A percentile compares a stretch with the other conserved stretches of the same genome.
Conservation (phyloP, 2,113 vertebrate species). For the Azemiops feae region DNA sequence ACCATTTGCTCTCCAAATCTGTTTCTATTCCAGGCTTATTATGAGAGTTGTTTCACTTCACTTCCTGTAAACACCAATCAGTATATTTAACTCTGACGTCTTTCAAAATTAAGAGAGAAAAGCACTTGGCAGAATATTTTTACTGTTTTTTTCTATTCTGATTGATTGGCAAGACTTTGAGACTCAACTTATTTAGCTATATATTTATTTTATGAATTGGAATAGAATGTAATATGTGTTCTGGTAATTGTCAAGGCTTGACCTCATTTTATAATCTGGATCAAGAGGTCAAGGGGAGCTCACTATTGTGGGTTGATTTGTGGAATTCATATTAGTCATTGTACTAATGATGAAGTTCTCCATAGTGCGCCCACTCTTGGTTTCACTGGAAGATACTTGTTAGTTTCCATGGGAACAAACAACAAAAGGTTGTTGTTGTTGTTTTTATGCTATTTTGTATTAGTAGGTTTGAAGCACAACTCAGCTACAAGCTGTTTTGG, state of each 20-base stretch:
- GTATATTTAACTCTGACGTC: background rate
- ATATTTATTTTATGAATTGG: background rate
- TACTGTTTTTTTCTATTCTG: background rate
- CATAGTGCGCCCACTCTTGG: background rate
- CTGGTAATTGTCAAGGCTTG: background rate
- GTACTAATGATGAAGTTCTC: background rate
- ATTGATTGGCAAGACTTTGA: background rate
- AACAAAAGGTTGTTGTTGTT: background rate
- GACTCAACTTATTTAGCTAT: background rate
- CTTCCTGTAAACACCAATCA: background rate
- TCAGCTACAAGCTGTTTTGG: conserved; percentile 67
- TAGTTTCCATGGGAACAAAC: background rate
- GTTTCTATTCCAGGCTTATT: background rate
- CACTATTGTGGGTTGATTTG: background rate
- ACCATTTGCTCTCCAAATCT: background rate
- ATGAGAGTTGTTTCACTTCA: background rate
- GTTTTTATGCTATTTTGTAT: conserved; percentile 7
- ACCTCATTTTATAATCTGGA: background rate
- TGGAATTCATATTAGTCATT: background rate
- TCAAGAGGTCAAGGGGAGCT: background rate
- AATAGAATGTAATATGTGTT: background rate
- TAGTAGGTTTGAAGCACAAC: conserved; percentile 42
- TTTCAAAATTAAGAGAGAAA: background rate
- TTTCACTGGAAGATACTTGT: fast-evolving
- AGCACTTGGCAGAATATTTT: background rate